Evolutionary conservation across 2,888 invertebrate species (phyloP).

Genomic region (Coelinius sp.): DNA sequence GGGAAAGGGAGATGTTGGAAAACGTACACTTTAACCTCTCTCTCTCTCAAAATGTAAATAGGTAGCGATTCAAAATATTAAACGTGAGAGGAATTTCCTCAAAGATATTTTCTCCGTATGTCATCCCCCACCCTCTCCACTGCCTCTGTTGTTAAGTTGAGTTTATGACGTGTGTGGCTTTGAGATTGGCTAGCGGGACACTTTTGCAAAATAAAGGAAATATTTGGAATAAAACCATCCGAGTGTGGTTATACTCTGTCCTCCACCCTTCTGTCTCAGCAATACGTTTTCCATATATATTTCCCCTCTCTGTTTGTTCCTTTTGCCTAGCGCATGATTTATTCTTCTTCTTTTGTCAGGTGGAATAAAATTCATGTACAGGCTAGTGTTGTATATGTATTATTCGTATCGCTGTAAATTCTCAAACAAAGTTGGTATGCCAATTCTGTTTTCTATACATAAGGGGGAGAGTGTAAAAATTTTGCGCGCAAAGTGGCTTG

Average conservation of each 20-base stretch:
- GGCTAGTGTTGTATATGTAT: constrained; percentile 18
- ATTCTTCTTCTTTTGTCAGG: neutral
- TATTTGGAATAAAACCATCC: neutral
- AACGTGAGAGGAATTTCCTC: constrained; percentile 37
- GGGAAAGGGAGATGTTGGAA: neutral
- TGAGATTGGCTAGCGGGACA: neutral
- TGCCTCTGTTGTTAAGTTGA: constrained; percentile 1
- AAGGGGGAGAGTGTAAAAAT: neutral
- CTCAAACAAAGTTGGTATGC: constrained; percentile 34
- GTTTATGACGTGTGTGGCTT: constrained; percentile 10
- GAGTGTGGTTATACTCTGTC: neutral
- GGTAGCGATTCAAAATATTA: constrained; percentile 38
- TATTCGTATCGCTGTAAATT: constrained; percentile 25
- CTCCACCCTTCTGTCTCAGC: neutral
- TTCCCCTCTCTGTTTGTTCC: neutral
- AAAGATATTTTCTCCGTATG: constrained; percentile 11
- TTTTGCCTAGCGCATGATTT: neutral
- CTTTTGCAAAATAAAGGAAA: neutral
- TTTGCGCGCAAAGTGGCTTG: constrained; percentile 29
- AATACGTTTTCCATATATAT: neutral
- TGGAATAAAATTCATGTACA: constrained; percentile 11
- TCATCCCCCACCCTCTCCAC: too few relatives aligned
- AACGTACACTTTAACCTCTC: neutral
- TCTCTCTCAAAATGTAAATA: constrained; percentile 33
- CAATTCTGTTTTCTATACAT: constrained; percentile 19